A percentile compares a stretch with the other conserved stretches of the same genome.
Evolutionary conservation across 2,797 vertebrate species (phyloP).

Genomic region (Acanthurus tractus): DNA sequence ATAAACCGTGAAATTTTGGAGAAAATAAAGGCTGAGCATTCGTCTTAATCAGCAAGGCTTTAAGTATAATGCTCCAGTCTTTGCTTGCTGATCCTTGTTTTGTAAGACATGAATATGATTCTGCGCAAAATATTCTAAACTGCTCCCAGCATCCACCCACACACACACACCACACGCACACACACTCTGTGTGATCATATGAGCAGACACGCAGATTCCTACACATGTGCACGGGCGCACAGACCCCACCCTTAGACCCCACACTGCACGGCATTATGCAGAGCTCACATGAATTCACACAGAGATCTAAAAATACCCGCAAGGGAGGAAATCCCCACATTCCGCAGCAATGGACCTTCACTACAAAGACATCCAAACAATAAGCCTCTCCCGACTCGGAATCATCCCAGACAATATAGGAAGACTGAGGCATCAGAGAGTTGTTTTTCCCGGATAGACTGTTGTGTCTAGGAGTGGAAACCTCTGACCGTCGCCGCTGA

Average conservation of each 20-base stretch:
- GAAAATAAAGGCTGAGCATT: conserved; percentile 26
- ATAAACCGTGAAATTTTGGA: conserved; percentile 57
- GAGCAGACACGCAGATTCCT: conserved; percentile 63
- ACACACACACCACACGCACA: conserved; percentile 15
- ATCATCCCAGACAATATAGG: conserved; percentile 87
- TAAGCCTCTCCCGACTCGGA: conserved; percentile 82
- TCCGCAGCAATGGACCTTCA: conserved; percentile 77
- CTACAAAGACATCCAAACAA: conserved; percentile 87
- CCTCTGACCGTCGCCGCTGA: conserved; percentile 77
- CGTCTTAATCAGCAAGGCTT: conserved; percentile 40
- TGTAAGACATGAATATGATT: not conserved
- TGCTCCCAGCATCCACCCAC: conserved; percentile 2
- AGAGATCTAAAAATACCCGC: conserved; percentile 84
- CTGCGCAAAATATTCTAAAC: conserved; percentile 9
- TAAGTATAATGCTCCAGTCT: not conserved
- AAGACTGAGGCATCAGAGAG: conserved; percentile 82
- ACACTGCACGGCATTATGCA: conserved; percentile 69
- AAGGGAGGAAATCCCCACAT: conserved; percentile 83
- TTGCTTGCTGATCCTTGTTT: not conserved
- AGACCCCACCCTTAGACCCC: conserved; percentile 73
- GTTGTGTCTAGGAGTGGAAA: conserved; percentile 88
- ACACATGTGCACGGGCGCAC: conserved; percentile 61
- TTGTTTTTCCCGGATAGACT: conserved; percentile 81
- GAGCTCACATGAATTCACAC: conserved; percentile 79
- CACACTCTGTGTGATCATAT: conserved; percentile 45